These are phyloP conservation scores for Hyles vespertilio DNA, from an alignment of 1,140 invertebrate species.

Conservation along the genomic window DNA sequence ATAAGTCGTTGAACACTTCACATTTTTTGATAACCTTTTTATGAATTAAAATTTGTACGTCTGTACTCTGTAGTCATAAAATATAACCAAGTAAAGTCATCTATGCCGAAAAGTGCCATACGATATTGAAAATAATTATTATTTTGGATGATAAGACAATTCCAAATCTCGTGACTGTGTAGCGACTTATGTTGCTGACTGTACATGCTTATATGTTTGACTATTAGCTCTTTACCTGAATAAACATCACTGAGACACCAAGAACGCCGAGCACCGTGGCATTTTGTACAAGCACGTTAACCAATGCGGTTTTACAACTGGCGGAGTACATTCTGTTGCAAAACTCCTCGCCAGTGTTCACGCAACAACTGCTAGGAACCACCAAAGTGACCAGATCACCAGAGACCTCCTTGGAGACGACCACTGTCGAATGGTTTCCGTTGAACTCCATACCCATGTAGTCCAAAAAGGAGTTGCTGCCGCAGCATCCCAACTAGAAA, in stretches of 20 bases:
- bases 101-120: no score
- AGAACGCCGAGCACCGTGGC: constrained; percentile 55
- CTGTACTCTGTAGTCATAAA: no score
- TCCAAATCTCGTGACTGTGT: no score
- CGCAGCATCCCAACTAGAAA: constrained; percentile 59
- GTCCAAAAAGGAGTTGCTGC: constrained; percentile 45
- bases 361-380: constrained; percentile 49
- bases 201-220: no score
- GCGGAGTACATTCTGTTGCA: constrained; percentile 36
- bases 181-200: no score
- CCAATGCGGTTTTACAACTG: constrained; percentile 47
- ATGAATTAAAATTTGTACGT: no score
- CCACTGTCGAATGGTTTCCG: constrained; percentile 37
- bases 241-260: constrained; percentile 67
- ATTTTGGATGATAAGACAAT: no score
- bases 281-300: constrained; percentile 47
- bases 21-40: no score
- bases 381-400: constrained; percentile 30
- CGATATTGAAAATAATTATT: no score
- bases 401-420: constrained; percentile 25
- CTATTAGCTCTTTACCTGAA: constrained; percentile 32
- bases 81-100: no score
- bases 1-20: no score
- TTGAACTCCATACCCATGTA: constrained; percentile 48
- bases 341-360: constrained; percentile 18